phyloP scores from a whole-genome alignment of 2,113 vertebrate species.

The Apteryx mantelli region DNA sequence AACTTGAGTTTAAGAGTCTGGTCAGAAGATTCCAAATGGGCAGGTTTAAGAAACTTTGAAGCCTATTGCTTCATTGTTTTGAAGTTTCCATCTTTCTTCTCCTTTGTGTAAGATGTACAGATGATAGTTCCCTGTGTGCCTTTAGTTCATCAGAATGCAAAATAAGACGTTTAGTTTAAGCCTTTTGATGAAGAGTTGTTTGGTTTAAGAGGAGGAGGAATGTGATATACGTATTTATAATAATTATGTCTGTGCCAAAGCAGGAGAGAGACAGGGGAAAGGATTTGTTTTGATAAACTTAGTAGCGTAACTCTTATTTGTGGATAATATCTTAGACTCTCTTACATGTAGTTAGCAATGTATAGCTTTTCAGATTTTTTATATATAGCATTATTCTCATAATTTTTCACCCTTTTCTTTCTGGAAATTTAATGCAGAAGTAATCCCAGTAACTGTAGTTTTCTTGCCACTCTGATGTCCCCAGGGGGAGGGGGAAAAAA shows the following conservation, averaged over 20 bases:
- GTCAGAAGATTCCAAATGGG: neutral
- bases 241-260: neutral
- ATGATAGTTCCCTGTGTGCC: neutral
- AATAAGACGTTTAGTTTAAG: neutral
- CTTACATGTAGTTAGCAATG: neutral
- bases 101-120: neutral
- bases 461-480: neutral
- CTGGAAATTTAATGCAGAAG: neutral
- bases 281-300: conserved; percentile 33
- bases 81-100: neutral
- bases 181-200: neutral
- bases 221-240: neutral
- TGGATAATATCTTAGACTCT: neutral
- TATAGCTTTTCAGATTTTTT: neutral
- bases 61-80: neutral
- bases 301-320: neutral
- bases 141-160: neutral
- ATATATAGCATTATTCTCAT: neutral
- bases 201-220: neutral
- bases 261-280: conserved; percentile 7
- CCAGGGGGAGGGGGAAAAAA: rapidly evolving
- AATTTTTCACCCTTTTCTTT: neutral
- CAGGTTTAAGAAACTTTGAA: neutral
- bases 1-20: neutral
- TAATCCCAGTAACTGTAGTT: neutral